Evolutionary conservation across 2,113 vertebrate genomes (phyloP).

Genomic region (Mesocricetus auratus): DNA sequence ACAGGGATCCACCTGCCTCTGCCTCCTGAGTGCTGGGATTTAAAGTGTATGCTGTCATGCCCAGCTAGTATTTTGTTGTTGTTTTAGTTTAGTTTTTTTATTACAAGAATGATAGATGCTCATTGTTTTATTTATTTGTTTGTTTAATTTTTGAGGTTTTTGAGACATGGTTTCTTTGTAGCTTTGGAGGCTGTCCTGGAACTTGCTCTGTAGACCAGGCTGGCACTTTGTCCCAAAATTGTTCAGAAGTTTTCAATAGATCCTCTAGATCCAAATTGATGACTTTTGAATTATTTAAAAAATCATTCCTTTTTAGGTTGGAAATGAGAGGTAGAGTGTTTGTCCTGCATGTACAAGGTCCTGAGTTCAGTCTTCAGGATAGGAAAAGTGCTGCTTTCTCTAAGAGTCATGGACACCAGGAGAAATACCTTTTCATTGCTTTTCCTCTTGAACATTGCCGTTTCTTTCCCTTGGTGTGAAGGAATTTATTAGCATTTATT

Average conservation of each 20-base stretch:
- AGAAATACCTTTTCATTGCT: conserved; percentile 37
- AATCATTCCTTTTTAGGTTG: neutral
- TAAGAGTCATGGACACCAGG: neutral
- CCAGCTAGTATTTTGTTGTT: neutral
- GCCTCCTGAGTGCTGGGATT: neutral
- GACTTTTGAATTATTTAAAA: conserved; percentile 12
- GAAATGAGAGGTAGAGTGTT: neutral
- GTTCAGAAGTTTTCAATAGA: conserved; percentile 45
- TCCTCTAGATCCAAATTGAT: neutral
- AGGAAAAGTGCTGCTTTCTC: neutral
- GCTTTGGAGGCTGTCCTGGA: no score
- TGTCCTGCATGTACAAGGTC: neutral
- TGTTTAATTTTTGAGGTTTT: no score
- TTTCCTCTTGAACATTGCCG: conserved; percentile 16
- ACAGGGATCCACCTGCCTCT: neutral
- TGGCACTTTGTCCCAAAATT: neutral
- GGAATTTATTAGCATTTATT: neutral
- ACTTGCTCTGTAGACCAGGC: no score
- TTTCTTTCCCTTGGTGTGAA: conserved; percentile 38
- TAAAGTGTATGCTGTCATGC: neutral
- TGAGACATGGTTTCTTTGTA: no score
- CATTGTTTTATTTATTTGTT: no score
- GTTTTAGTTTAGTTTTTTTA: neutral
- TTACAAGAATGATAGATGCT: neutral
- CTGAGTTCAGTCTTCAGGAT: neutral